phyloP scores from a whole-genome alignment of 2,888 invertebrate genomes.

The Netelia virgata region DNA sequence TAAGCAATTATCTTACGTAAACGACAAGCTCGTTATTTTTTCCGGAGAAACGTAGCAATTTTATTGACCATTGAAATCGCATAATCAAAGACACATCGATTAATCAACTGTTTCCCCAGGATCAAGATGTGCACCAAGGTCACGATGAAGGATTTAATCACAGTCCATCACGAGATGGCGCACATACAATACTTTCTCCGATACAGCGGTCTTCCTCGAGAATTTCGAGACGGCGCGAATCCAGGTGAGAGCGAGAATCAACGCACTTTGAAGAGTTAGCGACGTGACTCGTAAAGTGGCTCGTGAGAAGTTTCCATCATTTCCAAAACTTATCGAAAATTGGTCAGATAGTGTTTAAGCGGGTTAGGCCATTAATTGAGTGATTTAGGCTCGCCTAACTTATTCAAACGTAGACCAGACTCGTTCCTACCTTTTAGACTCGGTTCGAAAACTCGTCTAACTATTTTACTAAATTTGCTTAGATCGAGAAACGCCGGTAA shows the following conservation, averaged over 20 bases:
- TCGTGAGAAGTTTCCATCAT: background rate
- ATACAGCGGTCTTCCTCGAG: conserved; percentile 93
- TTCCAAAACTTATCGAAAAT: background rate
- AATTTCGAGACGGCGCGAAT: conserved; percentile 96
- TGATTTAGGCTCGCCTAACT: no score
- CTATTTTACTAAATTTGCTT: background rate
- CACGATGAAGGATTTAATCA: conserved; percentile 94
- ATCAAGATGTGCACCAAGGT: conserved; percentile 96
- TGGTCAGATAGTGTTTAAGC: background rate
- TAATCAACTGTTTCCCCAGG: conserved; percentile 84
- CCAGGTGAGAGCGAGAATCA: conserved; percentile 88
- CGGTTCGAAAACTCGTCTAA: background rate
- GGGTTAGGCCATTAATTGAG: no score
- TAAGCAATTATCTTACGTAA: conserved; percentile 78
- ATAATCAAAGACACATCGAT: background rate
- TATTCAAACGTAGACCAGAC: background rate
- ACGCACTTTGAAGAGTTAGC: no score
- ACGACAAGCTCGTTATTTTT: background rate
- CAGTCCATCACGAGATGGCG: conserved; percentile 96
- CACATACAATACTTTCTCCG: conserved; percentile 95
- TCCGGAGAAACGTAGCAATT: background rate
- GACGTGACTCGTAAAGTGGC: background rate
- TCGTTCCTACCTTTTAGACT: background rate
- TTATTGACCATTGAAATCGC: background rate
- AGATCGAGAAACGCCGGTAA: background rate